Percentiles rank a stretch among this genome's conserved stretches.
These are phyloP conservation scores for Melanotaenia parkinsoni DNA, from an alignment of 2,797 vertebrate species.

Conservation along the genomic window DNA sequence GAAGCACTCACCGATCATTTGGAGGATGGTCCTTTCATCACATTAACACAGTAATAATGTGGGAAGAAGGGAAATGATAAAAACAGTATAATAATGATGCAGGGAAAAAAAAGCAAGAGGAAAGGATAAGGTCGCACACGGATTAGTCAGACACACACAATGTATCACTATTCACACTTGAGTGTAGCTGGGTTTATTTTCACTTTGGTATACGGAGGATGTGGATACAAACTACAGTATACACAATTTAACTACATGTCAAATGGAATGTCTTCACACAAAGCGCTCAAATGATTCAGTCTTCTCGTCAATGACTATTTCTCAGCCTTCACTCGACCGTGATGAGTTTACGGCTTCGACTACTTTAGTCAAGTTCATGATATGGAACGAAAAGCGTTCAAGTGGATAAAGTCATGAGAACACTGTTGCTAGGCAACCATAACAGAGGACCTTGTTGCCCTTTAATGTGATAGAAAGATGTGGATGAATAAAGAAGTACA, in stretches of 20 bases:
- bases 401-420: constrained; percentile 30
- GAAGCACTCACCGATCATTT: constrained; percentile 29
- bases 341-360: constrained; percentile 8
- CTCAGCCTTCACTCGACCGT: constrained; percentile 30
- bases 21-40: constrained; percentile 44
- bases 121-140: constrained; percentile 26
- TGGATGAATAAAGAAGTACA: constrained; percentile 26
- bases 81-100: constrained; percentile 10
- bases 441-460: constrained; percentile 36
- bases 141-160: not conserved
- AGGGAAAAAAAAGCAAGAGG: constrained; percentile 18
- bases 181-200: not conserved
- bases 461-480: constrained; percentile 27
- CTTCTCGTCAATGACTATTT: not conserved
- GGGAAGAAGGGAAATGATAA: constrained; percentile 13
- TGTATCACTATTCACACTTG: not conserved
- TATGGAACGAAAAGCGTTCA: constrained; percentile 26
- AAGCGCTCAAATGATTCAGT: not conserved
- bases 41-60: constrained; percentile 14
- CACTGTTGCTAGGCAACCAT: constrained; percentile 55
- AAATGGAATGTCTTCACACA: not conserved
- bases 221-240: not conserved
- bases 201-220: not conserved
- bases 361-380: constrained; percentile 24
- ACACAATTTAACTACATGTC: not conserved